Base-by-base conservation (phyloP, 2,113 vertebrate species). In the Cinclus cinclus region DNA sequence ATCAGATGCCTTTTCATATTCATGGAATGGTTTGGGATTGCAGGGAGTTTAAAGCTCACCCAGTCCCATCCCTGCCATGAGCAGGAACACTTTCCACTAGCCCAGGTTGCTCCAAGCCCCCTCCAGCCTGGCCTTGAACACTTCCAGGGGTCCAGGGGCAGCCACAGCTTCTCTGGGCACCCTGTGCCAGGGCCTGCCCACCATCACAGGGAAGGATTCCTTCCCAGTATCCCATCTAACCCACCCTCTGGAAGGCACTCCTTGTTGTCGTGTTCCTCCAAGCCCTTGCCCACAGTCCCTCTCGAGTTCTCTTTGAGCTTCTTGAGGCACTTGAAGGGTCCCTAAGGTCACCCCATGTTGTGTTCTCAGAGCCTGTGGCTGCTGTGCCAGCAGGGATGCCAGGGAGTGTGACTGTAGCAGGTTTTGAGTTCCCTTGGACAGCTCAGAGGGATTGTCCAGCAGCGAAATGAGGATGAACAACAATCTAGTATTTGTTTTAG, bases 141-240 rank as follows among this genome's bases (percentile, higher is more conserved):
- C 4, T 76, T 3, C 31, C 13, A 76, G 16, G 71, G 35, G 14
- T 50, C n/a, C 52, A 68, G 31, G 83, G 35, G 25, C 52, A 86
- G 35, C 31, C 71, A 76, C 83, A 59, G 37, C 44, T 76, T 20
- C 52, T 50, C 35, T 59, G 83, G 35, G 31, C 52, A 76, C 3
- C 35, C 31, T 58, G 62, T 65, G 19, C 70, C 50, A 84, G 41
- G n/a, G 23, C n/a, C 50, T n/a, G 0, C 0, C 4, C 30, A 47
- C 6, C 23, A 15, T 75, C 15, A 19, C 6, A 42, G 35, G 8
- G 16, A 21, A 13, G 1, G 1, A 42, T 35, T 41, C 8, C 17
- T 50, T 35, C 24, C 35, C 16, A 25, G 4, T 35, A 24, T 41
- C 11, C 50, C 15, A 23, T 41, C 19, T 25, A 7, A 13, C 60